Evolutionary conservation across 92 coral and sea anemone species (phyloP), one percentile per base, ranked within the genome.

Genomic region (Zoanthus gigantus): DNA sequence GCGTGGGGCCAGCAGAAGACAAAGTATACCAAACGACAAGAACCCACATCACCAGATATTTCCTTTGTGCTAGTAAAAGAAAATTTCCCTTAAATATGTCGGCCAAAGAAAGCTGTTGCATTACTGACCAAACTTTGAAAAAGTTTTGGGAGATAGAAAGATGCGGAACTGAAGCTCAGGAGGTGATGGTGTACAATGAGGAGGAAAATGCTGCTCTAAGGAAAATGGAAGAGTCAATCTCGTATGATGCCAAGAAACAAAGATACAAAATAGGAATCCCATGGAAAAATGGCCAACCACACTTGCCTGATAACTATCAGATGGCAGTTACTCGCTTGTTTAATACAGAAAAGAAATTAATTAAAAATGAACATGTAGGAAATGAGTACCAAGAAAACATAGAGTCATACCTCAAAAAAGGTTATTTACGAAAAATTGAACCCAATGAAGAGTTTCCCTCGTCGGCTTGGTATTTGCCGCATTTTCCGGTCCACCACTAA

Each of bases 141-240:
- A 31, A 87, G 77, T 93, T 93, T 53, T 93, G 95, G 90, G 92
- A 90, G 75, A 75, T 90, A 12, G 92, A 90, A 54, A 91, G 71
- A 44, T 88, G 80, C 71, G 93, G 87, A 16, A 88, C 90, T 72
- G 56, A 72, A 84, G 23, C 23, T 23, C 23, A 23, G 23, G 23
- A 23, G 23, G 23, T 23, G 23, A 23, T 23, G 23, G 23, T 23
- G 23, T 23, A 23, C 23, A 23, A 23, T 23, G 23, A 23, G 23
- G 23, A 23, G 23, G 23, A 23, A 23, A 23, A 23, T 47, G 44
- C 61, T 42, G 82, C 23, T 23, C 23, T 23, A 23, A 23, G 23
- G 23, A 23, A 23, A 23, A 23, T 23, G 23, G 23, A 23, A 23
- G 23, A 23, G 23, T 23, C 23, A 23, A 23, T 23, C 23, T 23